These are phyloP conservation scores for Allobates femoralis DNA, from an alignment of 2,797 vertebrate genomes.

Conservation along the genomic window DNA sequence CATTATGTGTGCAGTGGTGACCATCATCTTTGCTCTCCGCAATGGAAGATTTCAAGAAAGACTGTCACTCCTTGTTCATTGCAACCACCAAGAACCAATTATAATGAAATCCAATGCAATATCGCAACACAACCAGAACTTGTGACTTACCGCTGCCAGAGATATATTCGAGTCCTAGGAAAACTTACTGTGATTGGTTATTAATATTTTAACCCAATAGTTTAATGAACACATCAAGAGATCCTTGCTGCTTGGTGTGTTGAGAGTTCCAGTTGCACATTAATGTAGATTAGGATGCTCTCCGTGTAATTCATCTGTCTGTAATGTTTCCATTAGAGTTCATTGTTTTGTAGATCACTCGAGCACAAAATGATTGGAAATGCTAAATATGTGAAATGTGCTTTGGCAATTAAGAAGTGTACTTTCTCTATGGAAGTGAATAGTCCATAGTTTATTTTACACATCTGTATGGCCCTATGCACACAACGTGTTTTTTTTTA, in stretches of 20 bases:
- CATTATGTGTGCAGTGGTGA: slow-evolving; percentile 46
- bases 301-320: neutral
- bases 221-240: neutral
- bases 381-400: neutral
- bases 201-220: neutral
- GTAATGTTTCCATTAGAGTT: slow-evolving; percentile 13
- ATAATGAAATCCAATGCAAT: neutral
- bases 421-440: neutral
- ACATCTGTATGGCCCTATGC: too few species aligned
- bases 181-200: neutral
- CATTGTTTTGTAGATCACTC: slow-evolving; percentile 2
- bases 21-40: slow-evolving; percentile 50
- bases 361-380: neutral
- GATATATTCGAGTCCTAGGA: neutral
- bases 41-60: slow-evolving; percentile 41
- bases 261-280: neutral
- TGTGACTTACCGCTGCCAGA: neutral
- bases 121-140: neutral
- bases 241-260: neutral
- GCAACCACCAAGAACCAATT: neutral
- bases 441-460: too few species aligned
- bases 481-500: too few species aligned
- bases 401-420: neutral
- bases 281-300: neutral
- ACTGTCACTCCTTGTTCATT: slow-evolving; percentile 13